Evolutionary conservation across 92 coral and sea anemone species (phyloP).

Genomic region (Ricordea florida): DNA sequence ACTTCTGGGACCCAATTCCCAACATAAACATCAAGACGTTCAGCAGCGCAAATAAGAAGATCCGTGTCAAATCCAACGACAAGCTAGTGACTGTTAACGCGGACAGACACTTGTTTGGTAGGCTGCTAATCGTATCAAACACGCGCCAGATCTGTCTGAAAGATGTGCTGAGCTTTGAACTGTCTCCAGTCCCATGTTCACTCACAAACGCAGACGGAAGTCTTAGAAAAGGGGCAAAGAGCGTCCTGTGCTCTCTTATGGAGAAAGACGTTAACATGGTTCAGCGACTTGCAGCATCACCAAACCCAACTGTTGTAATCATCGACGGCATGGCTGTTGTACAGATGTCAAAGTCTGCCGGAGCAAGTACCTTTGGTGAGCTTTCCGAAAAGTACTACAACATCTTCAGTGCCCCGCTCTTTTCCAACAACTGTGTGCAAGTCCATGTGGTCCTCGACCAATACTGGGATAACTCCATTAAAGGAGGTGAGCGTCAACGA

Average conservation of each 20-base stretch:
- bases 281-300: background rate
- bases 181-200: constrained; percentile 9
- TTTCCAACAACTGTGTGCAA: background rate
- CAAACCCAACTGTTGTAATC: background rate
- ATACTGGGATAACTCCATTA: constrained; percentile 20
- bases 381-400: constrained; percentile 29
- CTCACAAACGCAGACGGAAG: constrained; percentile 41
- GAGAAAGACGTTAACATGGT: background rate
- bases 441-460: constrained; percentile 30
- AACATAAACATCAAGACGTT: constrained; percentile 34
- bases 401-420: background rate
- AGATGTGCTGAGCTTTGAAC: constrained; percentile 27
- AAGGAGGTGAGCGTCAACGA: constrained; percentile 31
- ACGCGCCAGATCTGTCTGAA: constrained; percentile 44
- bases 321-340: constrained; percentile 41
- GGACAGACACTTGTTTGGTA: constrained; percentile 56
- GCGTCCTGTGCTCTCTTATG: background rate
- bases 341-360: constrained; percentile 36
- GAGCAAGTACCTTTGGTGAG: constrained; percentile 53
- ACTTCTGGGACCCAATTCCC: constrained; percentile 47
- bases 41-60: constrained; percentile 41
- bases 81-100: constrained; percentile 43
- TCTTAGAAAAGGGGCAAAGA: constrained; percentile 20
- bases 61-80: constrained; percentile 36
- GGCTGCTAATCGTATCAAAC: constrained; percentile 48